Conservation (phyloP, 2,888 invertebrate genomes). For the Agelastica alni region DNA sequence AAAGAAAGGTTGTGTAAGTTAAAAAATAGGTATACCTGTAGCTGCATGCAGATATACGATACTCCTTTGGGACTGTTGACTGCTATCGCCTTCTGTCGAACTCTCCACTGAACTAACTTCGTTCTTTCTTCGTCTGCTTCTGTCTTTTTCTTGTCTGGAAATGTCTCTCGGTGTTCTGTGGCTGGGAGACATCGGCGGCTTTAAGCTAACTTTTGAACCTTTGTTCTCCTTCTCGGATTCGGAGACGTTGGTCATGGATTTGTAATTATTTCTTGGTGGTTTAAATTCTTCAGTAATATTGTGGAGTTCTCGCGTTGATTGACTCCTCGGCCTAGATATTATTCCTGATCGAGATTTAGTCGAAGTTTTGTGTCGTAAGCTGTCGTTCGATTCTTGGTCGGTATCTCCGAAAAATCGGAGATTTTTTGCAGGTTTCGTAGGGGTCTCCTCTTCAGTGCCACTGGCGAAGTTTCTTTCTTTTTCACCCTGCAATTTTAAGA, state of each 20-base stretch:
- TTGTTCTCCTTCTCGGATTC: conserved; percentile 44
- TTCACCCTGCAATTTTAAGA: conserved; percentile 50
- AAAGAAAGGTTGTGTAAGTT: too few species aligned
- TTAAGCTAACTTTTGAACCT: conserved; percentile 47
- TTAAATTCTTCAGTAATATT: conserved; percentile 61
- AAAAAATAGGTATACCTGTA: conserved; percentile 62
- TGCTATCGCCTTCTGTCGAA: conserved; percentile 75
- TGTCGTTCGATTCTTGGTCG: conserved; percentile 74
- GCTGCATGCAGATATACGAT: conserved; percentile 85
- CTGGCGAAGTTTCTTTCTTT: conserved; percentile 58
- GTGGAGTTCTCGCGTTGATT: conserved; percentile 60
- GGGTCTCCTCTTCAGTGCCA: conserved; percentile 55
- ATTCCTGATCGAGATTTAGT: conserved; percentile 39
- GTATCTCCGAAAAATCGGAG: conserved; percentile 85
- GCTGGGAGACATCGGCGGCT: conserved; percentile 54
- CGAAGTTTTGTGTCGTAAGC: conserved; percentile 49
- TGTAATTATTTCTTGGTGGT: conserved; percentile 47
- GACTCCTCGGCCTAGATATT: conserved; percentile 43
- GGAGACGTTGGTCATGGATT: conserved; percentile 51
- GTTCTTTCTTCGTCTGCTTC: conserved; percentile 52
- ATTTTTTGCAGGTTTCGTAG: conserved; percentile 64
- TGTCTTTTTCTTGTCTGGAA: conserved; percentile 54
- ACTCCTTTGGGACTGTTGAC: conserved; percentile 81
- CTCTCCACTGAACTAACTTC: conserved; percentile 65
- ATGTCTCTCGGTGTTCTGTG: conserved; percentile 46